Percentiles rank a stretch among this genome's conserved stretches.
These are phyloP conservation scores for Andinoacara biseriatus DNA, from an alignment of 2,113 vertebrate genomes.

Conservation along the genomic window DNA sequence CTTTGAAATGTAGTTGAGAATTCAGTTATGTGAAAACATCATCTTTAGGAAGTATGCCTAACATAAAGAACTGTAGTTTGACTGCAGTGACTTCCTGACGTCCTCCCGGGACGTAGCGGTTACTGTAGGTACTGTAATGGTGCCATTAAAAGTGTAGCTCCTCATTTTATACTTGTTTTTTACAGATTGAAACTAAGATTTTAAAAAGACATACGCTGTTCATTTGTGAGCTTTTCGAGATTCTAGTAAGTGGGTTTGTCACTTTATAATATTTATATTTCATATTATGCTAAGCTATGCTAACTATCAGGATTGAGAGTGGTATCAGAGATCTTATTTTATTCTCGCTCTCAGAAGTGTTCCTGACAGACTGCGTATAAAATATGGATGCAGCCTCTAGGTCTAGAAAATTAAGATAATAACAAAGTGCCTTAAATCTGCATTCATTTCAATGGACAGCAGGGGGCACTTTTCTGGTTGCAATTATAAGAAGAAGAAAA, in stretches of 20 bases:
- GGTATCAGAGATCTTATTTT: background rate
- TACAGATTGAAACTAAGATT: background rate
- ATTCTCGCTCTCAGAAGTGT: background rate
- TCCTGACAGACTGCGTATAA: background rate
- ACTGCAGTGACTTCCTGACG: background rate
- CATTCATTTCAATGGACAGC: background rate
- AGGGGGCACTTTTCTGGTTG: background rate
- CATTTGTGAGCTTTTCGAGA: background rate
- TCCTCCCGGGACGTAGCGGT: background rate
- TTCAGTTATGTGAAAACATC: background rate
- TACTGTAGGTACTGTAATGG: background rate
- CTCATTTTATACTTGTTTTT: background rate
- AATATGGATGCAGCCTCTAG: background rate
- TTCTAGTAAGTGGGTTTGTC: background rate
- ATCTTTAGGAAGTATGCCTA: background rate
- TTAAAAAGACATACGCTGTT: background rate
- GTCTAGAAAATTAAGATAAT: background rate
- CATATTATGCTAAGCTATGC: background rate
- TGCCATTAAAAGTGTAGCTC: background rate
- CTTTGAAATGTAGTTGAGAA: background rate
- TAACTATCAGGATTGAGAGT: too few relatives aligned
- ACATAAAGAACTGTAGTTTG: background rate
- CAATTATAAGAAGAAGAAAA: background rate
- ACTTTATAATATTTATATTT: background rate
- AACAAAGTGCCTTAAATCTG: fast-evolving